Evolutionary conservation across 2,797 vertebrate species (phyloP), one percentile per base, ranked within the genome.

Genomic region (Mycteria americana): DNA sequence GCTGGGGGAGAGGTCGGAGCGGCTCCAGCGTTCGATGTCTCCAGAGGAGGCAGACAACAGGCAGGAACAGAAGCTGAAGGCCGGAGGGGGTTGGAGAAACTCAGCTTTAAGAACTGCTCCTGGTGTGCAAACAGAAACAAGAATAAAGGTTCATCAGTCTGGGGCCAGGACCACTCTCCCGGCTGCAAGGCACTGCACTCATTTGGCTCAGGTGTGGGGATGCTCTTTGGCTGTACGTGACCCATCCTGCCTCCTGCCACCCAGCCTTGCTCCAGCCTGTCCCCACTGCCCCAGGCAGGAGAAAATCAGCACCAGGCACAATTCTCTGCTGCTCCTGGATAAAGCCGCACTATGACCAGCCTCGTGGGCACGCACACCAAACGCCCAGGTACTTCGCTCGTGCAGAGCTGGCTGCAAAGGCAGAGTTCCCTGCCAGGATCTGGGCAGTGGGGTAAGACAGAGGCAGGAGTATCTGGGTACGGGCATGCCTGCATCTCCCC

Each of bases 1-100:
- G 54, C 64, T 56, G 15, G 1, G 0, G 30, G 39, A 82, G 59
- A 24, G 19, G 63, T 64, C 0, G 0, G 31, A 92, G 57, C 21
- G 1, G 14, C 53, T 72, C 50, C 48, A 67, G 72, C 4, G 0
- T 45, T n/a, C 3, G 2, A 1, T 19, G 12, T 28, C 64, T 77
- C 77, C 69, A 50, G 54, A 74, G 83, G 43, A 78, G 22, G 63
- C 24, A 92, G 60, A 33, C 56, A 79, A 88, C 2, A 60, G 79
- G 43, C 60, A 81, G 39, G 33, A 59, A 45, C 33, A 63, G 53
- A 63, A 4, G 8, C 45, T 51, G 48, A 46, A 86, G 45, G 35
- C 43, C 3, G 3, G 39, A 81, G 39, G 7, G 35, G 37, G 14
- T 3, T 76, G 41, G 45, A 56, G 85, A 89, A 92, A 33, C 16